Percentiles rank a stretch among this genome's conserved stretches.
Evolutionary conservation across 2,113 vertebrate species (phyloP).

Genomic region (Falco punctatus): DNA sequence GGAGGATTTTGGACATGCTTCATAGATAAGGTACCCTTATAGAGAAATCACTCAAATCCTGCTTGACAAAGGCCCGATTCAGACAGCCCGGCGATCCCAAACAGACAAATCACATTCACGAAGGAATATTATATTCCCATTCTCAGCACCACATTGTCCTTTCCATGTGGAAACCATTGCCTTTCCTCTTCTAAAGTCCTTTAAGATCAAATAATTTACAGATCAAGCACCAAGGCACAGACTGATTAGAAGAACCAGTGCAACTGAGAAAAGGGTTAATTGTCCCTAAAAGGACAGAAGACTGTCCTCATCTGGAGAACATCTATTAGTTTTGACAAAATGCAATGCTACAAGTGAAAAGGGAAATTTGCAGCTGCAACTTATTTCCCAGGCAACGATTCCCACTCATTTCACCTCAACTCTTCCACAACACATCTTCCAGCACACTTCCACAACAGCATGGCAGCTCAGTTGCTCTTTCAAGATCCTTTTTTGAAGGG

Average conservation of each 20-base stretch:
- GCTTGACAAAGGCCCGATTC: slow-evolving; percentile 36
- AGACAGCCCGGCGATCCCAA: neutral
- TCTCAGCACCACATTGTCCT: neutral
- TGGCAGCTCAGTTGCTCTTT: neutral
- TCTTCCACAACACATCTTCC: no score
- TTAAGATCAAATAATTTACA: slow-evolving; percentile 10
- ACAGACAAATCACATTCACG: neutral
- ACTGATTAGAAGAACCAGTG: neutral
- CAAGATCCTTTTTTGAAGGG: neutral
- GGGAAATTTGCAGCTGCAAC: neutral
- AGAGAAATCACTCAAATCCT: slow-evolving; percentile 73
- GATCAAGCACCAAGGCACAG: slow-evolving; percentile 16
- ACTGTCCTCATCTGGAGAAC: neutral
- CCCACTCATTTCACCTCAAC: neutral
- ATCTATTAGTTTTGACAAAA: neutral
- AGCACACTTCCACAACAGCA: fast-evolving
- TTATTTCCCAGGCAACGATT: neutral
- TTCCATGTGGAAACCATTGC: neutral
- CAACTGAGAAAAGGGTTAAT: neutral
- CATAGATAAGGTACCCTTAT: slow-evolving; percentile 78
- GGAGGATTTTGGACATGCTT: slow-evolving; percentile 64
- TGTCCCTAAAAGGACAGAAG: neutral
- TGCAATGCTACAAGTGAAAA: neutral
- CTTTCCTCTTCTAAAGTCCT: neutral
- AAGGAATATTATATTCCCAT: neutral